Base-by-base conservation (phyloP, 2,797 vertebrate species). In the Hipposideros larvatus region DNA sequence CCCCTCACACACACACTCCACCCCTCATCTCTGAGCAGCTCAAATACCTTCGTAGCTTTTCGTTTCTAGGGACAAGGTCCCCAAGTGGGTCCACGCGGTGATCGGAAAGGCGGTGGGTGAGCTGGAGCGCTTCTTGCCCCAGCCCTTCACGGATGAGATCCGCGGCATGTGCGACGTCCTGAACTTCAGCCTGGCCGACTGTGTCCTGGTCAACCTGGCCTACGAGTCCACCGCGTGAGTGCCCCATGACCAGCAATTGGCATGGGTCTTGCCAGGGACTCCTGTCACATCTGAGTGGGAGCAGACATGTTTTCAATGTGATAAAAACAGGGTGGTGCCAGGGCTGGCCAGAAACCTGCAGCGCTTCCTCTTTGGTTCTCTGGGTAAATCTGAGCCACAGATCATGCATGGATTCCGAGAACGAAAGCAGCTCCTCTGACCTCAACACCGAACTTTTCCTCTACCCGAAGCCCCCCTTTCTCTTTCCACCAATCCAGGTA, bases 171-270 rank as follows among this genome's bases (percentile, higher is more conserved):
- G 99, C 87, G 55, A 96, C 0, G 94, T 97, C 0, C 85, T 99
- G 14, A 98, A 98, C 71, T 11, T 98, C 31, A 98, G 89, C 14
- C 95, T 99, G 1, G 98, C 98, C 0, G 99, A 99, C 2, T 95
- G 99, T 41, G n/a, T 99, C 53, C 95, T 99, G 8, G 97, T 99
- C 15, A 99, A 99, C 98, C 99, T 99, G 46, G 99, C 98, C 96
- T 99, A 99, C 43, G 99, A 99, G 98, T 97, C 98, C 31, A 98
- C 99, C 0, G 99, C 99, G 99, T 99, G 98, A 98, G 99, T 99
- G 94, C 21, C 19, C 1, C 16, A 3, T 1, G 28, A 37, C 0
- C 43, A 15, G 18, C 10, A 5, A 21, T 31, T 22, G 7, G 13
- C 1, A 2, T 11, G 48, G 8, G 21, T 5, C 22, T 43, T 5